Percentiles rank a stretch among this genome's conserved stretches.
Conservation (phyloP, 2,797 vertebrate genomes). For the Jordanella pulchra region DNA sequence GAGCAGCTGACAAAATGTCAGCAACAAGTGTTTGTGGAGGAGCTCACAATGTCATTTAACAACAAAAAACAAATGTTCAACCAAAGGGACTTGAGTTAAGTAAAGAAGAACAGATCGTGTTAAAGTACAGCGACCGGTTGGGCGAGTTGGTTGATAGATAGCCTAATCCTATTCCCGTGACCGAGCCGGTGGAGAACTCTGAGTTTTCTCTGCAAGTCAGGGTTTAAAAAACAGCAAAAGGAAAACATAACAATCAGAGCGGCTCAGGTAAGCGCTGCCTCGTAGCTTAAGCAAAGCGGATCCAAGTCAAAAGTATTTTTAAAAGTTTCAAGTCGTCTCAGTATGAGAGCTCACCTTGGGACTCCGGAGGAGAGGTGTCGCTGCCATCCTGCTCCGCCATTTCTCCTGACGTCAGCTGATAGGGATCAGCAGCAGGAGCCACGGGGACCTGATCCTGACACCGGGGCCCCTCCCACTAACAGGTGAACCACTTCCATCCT, state of each 20-base stretch:
- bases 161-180: slow-evolving; percentile 75
- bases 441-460: slow-evolving; percentile 39
- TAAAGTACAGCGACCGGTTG: slow-evolving; percentile 45
- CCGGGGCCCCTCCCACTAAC: slow-evolving; percentile 61
- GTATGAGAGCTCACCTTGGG: slow-evolving; percentile 77
- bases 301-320: slow-evolving; percentile 2
- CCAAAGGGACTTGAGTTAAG: neutral
- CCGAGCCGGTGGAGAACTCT: slow-evolving; percentile 43
- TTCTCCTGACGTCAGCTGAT: slow-evolving; percentile 83
- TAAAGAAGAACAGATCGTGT: slow-evolving; percentile 1
- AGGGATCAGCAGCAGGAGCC: slow-evolving; percentile 66
- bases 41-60: neutral
- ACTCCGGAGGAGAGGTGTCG: slow-evolving; percentile 76
- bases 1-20: slow-evolving; percentile 46
- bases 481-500: slow-evolving; percentile 54
- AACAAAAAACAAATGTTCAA: neutral
- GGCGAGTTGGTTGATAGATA: slow-evolving; percentile 59
- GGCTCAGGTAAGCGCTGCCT: no score
- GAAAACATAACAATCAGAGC: neutral
- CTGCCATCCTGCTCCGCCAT: slow-evolving; percentile 84
- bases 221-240: slow-evolving; percentile 3
- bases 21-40: slow-evolving; percentile 66
- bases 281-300: no score
- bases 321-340: slow-evolving; percentile 27
- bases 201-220: slow-evolving; percentile 22